phyloP scores from a whole-genome alignment of 64 coral and sea anemone genomes.

The Montipora efflorescens region DNA sequence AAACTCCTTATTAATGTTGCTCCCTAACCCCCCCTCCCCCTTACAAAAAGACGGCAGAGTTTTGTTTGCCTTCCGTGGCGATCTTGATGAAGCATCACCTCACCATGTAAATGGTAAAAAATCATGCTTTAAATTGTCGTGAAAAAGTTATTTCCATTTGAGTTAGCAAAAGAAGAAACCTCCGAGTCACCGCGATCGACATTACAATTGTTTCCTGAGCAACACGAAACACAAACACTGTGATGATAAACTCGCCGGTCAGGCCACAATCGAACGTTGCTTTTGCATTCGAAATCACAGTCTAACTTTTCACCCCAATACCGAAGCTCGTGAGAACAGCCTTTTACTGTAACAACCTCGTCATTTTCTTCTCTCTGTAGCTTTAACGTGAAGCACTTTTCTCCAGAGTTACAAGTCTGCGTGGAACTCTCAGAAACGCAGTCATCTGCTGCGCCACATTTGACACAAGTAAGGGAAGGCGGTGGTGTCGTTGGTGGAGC shows the following conservation, averaged over 20 bases:
- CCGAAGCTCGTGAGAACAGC: slow-evolving; percentile 54
- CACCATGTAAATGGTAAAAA: neutral
- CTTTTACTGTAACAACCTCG: slow-evolving; percentile 58
- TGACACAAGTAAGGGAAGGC: slow-evolving; percentile 51
- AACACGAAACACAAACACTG: slow-evolving; percentile 74
- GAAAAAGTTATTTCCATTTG: neutral
- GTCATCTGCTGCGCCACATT: neutral
- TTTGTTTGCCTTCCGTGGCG: neutral
- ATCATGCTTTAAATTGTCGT: neutral
- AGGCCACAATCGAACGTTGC: slow-evolving; percentile 4
- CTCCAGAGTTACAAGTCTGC: slow-evolving; percentile 6
- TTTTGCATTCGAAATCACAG: slow-evolving; percentile 73
- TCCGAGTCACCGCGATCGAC: neutral
- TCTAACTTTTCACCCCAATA: slow-evolving; percentile 63
- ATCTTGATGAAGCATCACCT: neutral
- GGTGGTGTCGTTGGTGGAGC: slow-evolving; percentile 59
- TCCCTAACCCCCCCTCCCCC: too few relatives aligned
- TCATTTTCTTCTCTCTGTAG: slow-evolving; percentile 33
- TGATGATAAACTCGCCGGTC: neutral
- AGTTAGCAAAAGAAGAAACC: neutral
- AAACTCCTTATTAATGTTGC: too few relatives aligned
- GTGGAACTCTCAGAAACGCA: neutral
- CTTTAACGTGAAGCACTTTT: slow-evolving; percentile 71
- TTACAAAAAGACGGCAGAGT: too few relatives aligned
- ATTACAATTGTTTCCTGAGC: slow-evolving; percentile 74